Percentiles rank a stretch among this genome's conserved stretches.
Evolutionary conservation across 2,113 vertebrate species (phyloP).

Genomic region (mouse (Mus musculus)): GRCm39 chr5:16539501-16540000

Average conservation of each 20-base stretch:
- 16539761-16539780: neutral
- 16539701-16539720: neutral
- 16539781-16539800: neutral
- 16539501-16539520: neutral
- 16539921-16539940: neutral
- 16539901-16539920: neutral
- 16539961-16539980: neutral
- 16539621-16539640: neutral
- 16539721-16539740: neutral
- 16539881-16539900: neutral
- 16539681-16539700: neutral
- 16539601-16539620: neutral
- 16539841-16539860: neutral
- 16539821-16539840: neutral
- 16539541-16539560: neutral
- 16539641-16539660: neutral
- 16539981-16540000: neutral
- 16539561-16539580: neutral
- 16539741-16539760: neutral
- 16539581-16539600: neutral
- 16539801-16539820: neutral
- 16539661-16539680: rapidly evolving
- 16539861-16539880: neutral
- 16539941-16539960: neutral
- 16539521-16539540: neutral